These are phyloP conservation scores for Zaprionus capensis DNA, from an alignment of 1,140 invertebrate species.

Conservation along the genomic window DNA sequence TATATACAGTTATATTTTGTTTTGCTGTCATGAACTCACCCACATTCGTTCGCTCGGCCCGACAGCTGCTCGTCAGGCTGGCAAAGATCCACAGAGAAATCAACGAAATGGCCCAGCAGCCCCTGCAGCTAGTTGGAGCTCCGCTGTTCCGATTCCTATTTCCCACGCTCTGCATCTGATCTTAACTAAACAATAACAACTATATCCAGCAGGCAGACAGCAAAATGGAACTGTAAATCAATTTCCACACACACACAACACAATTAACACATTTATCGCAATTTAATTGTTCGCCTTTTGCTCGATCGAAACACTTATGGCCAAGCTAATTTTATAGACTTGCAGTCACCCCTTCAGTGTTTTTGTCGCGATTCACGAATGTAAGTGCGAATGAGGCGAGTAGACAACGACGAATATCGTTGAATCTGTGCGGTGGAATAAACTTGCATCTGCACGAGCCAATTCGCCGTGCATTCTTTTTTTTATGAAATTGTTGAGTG, in stretches of 20 bases:
- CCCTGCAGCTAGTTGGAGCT: not conserved
- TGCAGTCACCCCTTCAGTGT: conserved; percentile 17
- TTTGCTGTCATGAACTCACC: conserved; percentile 44
- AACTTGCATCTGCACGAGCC: conserved; percentile 15
- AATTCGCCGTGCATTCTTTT: conserved; percentile 48
- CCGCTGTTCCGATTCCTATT: conserved; percentile 9
- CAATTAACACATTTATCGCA: conserved; percentile 43
- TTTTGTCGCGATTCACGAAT: conserved; percentile 9
- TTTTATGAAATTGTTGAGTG: not conserved
- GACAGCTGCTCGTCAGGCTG: conserved; percentile 32
- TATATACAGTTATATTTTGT: conserved; percentile 8
- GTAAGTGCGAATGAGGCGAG: conserved; percentile 18
- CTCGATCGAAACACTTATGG: conserved; percentile 26
- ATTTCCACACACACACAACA: conserved; percentile 16
- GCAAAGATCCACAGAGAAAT: conserved; percentile 36
- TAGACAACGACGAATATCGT: conserved; percentile 19
- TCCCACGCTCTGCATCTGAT: conserved; percentile 2
- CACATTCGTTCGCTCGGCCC: conserved; percentile 60
- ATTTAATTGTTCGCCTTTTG: conserved; percentile 42
- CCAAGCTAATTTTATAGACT: conserved; percentile 41
- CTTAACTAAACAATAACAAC: conserved; percentile 2
- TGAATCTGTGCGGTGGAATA: conserved; percentile 7
- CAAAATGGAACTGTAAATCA: conserved; percentile 48
- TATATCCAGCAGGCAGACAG: not conserved
- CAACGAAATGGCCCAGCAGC: conserved; percentile 13